Evolutionary conservation across 2,797 vertebrate species (phyloP).

Genomic region (Etheostoma perlongum): DNA sequence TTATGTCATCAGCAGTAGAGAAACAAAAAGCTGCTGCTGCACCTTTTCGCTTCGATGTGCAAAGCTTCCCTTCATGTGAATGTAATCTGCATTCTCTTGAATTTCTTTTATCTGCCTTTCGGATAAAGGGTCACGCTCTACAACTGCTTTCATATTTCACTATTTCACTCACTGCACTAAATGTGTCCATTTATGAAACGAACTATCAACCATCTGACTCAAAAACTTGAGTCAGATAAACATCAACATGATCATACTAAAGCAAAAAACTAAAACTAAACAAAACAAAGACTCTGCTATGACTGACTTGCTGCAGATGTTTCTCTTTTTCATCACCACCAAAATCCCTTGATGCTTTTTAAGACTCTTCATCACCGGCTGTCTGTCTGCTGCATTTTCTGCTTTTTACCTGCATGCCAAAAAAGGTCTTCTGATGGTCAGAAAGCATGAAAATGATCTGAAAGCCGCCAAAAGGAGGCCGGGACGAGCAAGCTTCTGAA

Average conservation of each 20-base stretch:
- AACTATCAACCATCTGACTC: slow-evolving; percentile 6
- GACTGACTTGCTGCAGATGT: slow-evolving; percentile 43
- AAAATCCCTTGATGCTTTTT: slow-evolving; percentile 48
- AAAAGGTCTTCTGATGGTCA: slow-evolving; percentile 76
- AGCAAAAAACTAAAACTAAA: not conserved
- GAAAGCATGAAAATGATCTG: slow-evolving; percentile 75
- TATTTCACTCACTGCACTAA: slow-evolving; percentile 35
- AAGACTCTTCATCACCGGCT: slow-evolving; percentile 51
- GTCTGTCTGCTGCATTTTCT: slow-evolving; percentile 79
- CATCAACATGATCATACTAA: slow-evolving; percentile 5
- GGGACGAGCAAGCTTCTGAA: slow-evolving; percentile 67
- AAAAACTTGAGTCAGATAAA: not conserved
- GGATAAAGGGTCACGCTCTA: slow-evolving; percentile 67
- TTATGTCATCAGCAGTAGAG: slow-evolving; percentile 29
- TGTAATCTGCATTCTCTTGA: slow-evolving; percentile 58
- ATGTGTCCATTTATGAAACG: slow-evolving; percentile 5
- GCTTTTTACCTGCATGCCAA: slow-evolving; percentile 89
- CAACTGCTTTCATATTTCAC: slow-evolving; percentile 62
- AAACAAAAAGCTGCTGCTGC: slow-evolving; percentile 40
- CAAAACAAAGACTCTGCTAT: slow-evolving; percentile 10
- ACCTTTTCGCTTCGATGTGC: slow-evolving; percentile 58
- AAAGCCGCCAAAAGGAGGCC: slow-evolving; percentile 37
- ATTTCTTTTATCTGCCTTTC: slow-evolving; percentile 68
- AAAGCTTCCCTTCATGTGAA: slow-evolving; percentile 63
- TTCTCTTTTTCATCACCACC: slow-evolving; percentile 38